These are phyloP conservation scores for Neelides sp. DNA, from an alignment of 1,140 invertebrate species.

Conservation along the genomic window DNA sequence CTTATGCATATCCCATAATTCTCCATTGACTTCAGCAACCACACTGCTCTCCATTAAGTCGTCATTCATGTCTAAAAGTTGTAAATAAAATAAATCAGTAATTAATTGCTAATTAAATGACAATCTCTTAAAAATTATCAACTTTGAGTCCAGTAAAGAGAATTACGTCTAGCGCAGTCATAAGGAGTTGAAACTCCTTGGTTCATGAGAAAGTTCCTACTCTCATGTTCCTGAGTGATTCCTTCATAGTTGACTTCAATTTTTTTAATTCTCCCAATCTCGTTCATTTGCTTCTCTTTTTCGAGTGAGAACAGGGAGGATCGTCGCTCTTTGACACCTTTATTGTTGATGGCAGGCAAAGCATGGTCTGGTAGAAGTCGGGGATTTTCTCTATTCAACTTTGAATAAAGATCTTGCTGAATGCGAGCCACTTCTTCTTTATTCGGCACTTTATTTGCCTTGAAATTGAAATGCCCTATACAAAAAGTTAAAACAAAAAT, in stretches of 20 bases:
- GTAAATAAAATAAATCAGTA: neutral
- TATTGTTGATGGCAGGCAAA: constrained; percentile 25
- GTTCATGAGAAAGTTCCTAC: constrained; percentile 75
- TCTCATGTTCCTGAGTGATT: constrained; percentile 42
- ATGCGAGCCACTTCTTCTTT: constrained; percentile 15
- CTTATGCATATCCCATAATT: constrained; percentile 82
- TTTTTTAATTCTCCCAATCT: constrained; percentile 76
- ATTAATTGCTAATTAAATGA: neutral
- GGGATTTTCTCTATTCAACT: constrained; percentile 20
- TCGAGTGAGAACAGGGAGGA: constrained; percentile 61
- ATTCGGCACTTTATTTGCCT: constrained; percentile 15
- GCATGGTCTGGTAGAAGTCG: neutral
- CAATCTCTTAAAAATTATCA: neutral
- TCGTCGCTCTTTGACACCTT: constrained; percentile 14
- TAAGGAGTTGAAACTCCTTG: constrained; percentile 79
- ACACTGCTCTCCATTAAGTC: constrained; percentile 51
- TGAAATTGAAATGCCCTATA: constrained; percentile 5
- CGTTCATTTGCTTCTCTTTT: constrained; percentile 51
- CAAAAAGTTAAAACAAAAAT: neutral
- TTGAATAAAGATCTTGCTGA: constrained; percentile 18
- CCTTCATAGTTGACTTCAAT: constrained; percentile 71
- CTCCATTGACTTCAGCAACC: constrained; percentile 64
- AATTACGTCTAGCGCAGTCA: constrained; percentile 79
- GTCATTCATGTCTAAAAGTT: neutral
- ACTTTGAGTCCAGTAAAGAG: constrained; percentile 6